Evolutionary conservation across 1,140 invertebrate species (phyloP).

Genomic region (Procambarus virginalis): DNA sequence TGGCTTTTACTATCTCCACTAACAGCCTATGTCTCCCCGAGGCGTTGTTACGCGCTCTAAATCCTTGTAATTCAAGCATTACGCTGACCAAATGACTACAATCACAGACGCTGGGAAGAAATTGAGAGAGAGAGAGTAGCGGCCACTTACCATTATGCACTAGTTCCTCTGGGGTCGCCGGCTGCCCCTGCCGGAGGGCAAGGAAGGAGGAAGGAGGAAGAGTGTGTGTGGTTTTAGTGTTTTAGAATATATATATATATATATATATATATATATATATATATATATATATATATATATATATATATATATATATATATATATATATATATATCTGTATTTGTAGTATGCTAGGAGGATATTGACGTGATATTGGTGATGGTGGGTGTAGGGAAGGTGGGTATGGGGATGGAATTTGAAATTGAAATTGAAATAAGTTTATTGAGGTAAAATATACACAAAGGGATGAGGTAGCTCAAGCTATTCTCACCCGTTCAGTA

Average conservation of each 20-base stretch:
- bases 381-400: neutral
- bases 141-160: neutral
- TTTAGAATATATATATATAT: neutral
- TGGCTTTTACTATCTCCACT: constrained; percentile 60
- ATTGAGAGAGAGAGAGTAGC: constrained; percentile 44
- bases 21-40: constrained; percentile 57
- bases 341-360: too few species aligned
- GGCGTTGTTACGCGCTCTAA: constrained; percentile 52
- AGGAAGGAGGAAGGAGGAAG: constrained; percentile 7
- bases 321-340: too few species aligned
- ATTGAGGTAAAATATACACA: neutral
- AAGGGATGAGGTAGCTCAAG: too few species aligned
- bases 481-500: too few species aligned
- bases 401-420: neutral
- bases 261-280: too few species aligned
- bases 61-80: constrained; percentile 65
- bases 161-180: neutral
- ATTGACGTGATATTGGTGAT: neutral
- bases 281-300: too few species aligned
- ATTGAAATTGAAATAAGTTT: too few species aligned
- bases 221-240: neutral
- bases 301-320: too few species aligned
- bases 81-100: constrained; percentile 56
- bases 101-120: constrained; percentile 32
- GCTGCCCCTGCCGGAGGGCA: neutral